Percentiles rank a stretch among this genome's conserved stretches.
Conservation (phyloP, 1,140 invertebrate species). For the Aphidius ervi region DNA sequence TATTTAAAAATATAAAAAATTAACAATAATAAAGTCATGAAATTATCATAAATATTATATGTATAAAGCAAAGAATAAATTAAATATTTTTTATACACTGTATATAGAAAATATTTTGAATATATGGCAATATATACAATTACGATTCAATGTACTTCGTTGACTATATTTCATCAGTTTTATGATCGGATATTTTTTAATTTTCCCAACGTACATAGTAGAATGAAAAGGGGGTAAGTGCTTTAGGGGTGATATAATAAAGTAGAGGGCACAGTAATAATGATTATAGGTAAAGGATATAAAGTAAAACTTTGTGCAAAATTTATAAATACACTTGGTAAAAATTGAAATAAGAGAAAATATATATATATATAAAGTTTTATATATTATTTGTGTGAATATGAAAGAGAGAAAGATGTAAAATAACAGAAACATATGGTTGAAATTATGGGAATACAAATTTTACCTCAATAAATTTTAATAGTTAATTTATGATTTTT, state of each 20-base stretch:
- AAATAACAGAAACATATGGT: constrained; percentile 10
- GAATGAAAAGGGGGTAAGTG: background rate
- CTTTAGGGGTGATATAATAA: background rate
- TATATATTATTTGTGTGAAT: background rate
- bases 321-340: background rate
- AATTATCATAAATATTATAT: no score
- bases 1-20: no score
- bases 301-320: no score
- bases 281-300: background rate
- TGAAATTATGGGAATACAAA: constrained; percentile 23
- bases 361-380: background rate
- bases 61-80: no score
- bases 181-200: constrained; percentile 21
- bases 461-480: background rate
- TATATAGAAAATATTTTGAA: no score
- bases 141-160: constrained; percentile 23
- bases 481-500: no score
- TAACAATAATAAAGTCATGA: no score
- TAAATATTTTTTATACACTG: no score
- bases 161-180: constrained; percentile 20
- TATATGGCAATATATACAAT: constrained; percentile 1
- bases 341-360: constrained; percentile 2
- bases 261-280: background rate
- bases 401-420: constrained; percentile 5
- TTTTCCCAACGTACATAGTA: constrained; percentile 14